Conservation (phyloP, 2,113 vertebrate species). For the Scopus umbretta region DNA sequence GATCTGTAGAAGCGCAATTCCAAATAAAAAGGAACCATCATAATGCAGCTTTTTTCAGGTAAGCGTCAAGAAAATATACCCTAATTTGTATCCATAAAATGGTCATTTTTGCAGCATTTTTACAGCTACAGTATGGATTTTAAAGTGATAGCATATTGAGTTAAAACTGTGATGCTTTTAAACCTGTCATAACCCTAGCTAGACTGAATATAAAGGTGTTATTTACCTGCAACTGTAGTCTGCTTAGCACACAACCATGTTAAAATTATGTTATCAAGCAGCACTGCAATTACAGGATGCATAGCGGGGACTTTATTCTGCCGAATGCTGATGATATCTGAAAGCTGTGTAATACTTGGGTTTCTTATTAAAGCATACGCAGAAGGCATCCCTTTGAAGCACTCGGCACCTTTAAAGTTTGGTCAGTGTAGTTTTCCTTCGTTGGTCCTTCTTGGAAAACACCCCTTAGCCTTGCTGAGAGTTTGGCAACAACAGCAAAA, state of each 20-base stretch:
- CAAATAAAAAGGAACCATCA: neutral
- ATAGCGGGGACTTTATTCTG: neutral
- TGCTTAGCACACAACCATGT: neutral
- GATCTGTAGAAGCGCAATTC: neutral
- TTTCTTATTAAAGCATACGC: neutral
- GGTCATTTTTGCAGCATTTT: neutral
- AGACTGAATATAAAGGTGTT: neutral
- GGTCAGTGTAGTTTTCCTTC: neutral
- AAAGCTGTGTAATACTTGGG: neutral
- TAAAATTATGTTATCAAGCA: neutral
- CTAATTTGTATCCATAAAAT: neutral
- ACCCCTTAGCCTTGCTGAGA: neutral
- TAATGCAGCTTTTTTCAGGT: neutral
- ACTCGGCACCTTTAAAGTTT: neutral
- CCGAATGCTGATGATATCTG: neutral
- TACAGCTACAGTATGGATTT: neutral
- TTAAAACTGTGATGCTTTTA: neutral
- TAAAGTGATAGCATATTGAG: neutral
- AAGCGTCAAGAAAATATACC: neutral
- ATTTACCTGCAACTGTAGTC: neutral
- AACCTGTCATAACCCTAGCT: neutral
- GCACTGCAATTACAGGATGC: neutral
- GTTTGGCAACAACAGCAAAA: neutral
- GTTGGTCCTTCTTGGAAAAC: neutral
- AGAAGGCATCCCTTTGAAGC: neutral